A percentile compares a stretch with the other conserved stretches of the same genome.
phyloP scores from a whole-genome alignment of 2,113 vertebrate genomes.

The Hirundichthys speculiger region DNA sequence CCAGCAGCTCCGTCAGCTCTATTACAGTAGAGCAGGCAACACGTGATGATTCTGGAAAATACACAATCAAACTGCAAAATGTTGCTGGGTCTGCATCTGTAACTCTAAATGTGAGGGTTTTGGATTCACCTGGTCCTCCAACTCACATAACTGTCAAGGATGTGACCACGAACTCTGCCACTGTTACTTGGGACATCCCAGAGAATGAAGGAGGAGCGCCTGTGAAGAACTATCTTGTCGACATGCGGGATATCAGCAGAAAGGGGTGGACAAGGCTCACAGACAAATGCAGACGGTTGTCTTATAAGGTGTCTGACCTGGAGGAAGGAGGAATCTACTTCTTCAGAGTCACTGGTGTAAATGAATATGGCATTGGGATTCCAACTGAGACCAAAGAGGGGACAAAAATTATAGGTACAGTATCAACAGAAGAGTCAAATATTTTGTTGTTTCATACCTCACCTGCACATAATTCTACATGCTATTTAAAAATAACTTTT shows the following conservation, averaged over 20 bases:
- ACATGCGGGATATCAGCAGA: slow-evolving; percentile 95
- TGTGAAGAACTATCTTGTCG: slow-evolving; percentile 93
- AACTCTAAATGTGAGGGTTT: slow-evolving; percentile 91
- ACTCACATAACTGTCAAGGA: slow-evolving; percentile 86
- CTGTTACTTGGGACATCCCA: slow-evolving; percentile 94
- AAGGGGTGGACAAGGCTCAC: slow-evolving; percentile 94
- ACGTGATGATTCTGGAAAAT: slow-evolving; percentile 95
- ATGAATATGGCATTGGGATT: slow-evolving; percentile 91
- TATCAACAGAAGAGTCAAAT: slow-evolving; percentile 4
- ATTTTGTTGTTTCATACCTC: background rate
- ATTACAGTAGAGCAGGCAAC: slow-evolving; percentile 88
- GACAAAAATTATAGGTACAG: slow-evolving; percentile 92
- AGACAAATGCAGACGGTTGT: slow-evolving; percentile 89
- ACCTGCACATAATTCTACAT: slow-evolving; percentile 2
- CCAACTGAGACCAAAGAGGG: slow-evolving; percentile 92
- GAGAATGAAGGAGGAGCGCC: slow-evolving; percentile 95
- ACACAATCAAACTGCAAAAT: slow-evolving; percentile 91
- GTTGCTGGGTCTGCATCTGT: slow-evolving; percentile 86
- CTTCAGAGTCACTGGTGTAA: slow-evolving; percentile 94
- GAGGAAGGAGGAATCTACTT: slow-evolving; percentile 95
- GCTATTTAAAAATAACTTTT: background rate
- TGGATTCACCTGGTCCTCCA: slow-evolving; percentile 95
- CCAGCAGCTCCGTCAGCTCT: slow-evolving; percentile 85
- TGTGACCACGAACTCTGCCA: slow-evolving; percentile 89
- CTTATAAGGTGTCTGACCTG: slow-evolving; percentile 89